A percentile compares a stretch with the other conserved stretches of the same genome.
These are phyloP conservation scores for Melanotaenia trifasciata DNA, from an alignment of 2,797 vertebrate species.

Conservation along the genomic window DNA sequence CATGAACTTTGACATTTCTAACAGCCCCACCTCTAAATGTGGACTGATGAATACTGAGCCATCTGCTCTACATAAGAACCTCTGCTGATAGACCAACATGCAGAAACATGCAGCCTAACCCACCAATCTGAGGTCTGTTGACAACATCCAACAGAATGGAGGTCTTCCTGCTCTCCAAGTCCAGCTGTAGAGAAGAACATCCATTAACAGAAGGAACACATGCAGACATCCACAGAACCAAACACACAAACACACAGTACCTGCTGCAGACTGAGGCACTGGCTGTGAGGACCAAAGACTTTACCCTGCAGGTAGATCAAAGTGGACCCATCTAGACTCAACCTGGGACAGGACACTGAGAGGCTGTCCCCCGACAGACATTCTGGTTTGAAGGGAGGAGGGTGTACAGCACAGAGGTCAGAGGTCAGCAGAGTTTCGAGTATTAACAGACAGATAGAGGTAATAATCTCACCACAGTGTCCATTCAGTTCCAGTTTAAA, in stretches of 20 bases:
- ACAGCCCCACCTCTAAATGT: too few species aligned
- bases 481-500: conserved; percentile 79
- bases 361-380: conserved; percentile 74
- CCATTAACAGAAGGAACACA: conserved; percentile 3
- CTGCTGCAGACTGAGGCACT: conserved; percentile 84
- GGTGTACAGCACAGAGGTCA: background rate
- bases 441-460: conserved; percentile 1
- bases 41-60: too few species aligned
- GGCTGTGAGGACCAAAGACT: conserved; percentile 86
- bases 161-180: conserved; percentile 68
- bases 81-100: too few species aligned
- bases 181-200: conserved; percentile 67
- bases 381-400: conserved; percentile 64
- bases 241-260: conserved; percentile 45
- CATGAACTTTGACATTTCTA: too few species aligned
- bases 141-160: conserved; percentile 81
- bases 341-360: conserved; percentile 81
- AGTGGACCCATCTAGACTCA: conserved; percentile 82
- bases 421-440: background rate
- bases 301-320: conserved; percentile 82
- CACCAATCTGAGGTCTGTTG: conserved; percentile 75
- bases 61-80: too few species aligned
- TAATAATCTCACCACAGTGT: conserved; percentile 78
- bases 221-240: background rate
- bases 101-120: background rate